Base-by-base conservation (phyloP, 1,140 invertebrate species). In the Procambarus clarkii region DNA sequence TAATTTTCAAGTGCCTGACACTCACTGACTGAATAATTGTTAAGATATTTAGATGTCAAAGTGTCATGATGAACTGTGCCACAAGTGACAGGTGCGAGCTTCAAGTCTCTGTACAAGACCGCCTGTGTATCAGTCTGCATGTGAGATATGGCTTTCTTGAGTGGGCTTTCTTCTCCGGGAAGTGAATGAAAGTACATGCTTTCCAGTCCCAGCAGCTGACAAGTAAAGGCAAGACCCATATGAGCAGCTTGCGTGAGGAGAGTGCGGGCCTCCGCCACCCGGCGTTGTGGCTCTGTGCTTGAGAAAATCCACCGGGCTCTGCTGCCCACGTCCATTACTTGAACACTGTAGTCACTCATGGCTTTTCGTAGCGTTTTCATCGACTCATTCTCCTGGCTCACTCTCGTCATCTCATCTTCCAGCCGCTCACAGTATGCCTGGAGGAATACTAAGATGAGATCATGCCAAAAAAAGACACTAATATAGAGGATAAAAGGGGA, bases 251-350 rank as follows among this genome's bases (percentile, higher is more conserved):
- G 78, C 11, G 50, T 48, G 9, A 79, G 78, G 7, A 79, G 50
- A 8, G 4, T 18, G 18, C 78, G 24, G 8, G 78, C 78, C 15
- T 79, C 78, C 21, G 21, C 8, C 15, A 50, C 15, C 34, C 78
- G 44, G 9, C 18, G 0, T 9, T 21, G 13, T 48, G 45, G 45
- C 5, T 79, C 78, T 18, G 15, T 79, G 21, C 3, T n/a, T 13
- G 13, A 15, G 45, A 48, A 79, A 11, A 79, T 79, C 78, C 78
- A 79, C 45, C n/a, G 46, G 45, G 78, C 78, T 79, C 13, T 79
- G 78, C 78, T 79, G 50, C 78, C 78, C 34, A 79, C 78, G 50
- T 79, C 78, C 78, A 48, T 79, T 7, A 79, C 78, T 24, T 79
- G 78, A 5, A 79, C 46, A 45, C 21, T 79, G n/a, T 79, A 79